These are phyloP conservation scores for Centruroides sculpturatus DNA, from an alignment of 1,140 invertebrate species.

Conservation along the genomic window DNA sequence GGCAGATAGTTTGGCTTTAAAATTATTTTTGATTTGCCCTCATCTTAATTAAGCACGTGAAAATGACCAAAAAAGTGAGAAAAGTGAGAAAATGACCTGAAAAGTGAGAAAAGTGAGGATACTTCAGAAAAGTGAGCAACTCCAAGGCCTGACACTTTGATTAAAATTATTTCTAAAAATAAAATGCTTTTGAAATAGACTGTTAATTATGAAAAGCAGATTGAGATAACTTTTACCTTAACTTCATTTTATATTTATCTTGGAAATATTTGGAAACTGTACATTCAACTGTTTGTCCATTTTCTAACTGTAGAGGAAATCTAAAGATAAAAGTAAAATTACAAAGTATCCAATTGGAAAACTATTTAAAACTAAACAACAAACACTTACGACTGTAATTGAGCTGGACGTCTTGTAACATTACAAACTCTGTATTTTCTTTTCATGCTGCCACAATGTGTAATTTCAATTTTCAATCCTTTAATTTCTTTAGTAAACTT, in stretches of 20 bases:
- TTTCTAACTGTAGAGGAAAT: constrained; percentile 95
- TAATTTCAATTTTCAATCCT: constrained; percentile 97
- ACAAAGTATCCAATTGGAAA: background rate
- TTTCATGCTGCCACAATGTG: constrained; percentile 96
- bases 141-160: no score
- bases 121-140: no score
- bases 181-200: no score
- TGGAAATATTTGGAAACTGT: constrained; percentile 99
- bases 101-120: no score
- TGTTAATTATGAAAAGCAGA: no score
- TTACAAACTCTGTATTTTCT: constrained; percentile 98
- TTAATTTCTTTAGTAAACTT: constrained; percentile 99
- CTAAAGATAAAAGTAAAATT: background rate
- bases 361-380: constrained; percentile 20
- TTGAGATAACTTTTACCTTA: constrained; percentile 8
- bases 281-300: constrained; percentile 98
- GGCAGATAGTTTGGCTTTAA: no score
- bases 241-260: constrained; percentile 99
- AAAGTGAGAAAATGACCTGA: no score
- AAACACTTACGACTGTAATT: constrained; percentile 58
- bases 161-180: no score
- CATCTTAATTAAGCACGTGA: no score
- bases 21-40: no score
- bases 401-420: constrained; percentile 92
- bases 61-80: no score